A percentile compares a stretch with the other conserved stretches of the same genome.
These are phyloP conservation scores for Proterorhinus semilunaris DNA, from an alignment of 2,113 vertebrate genomes.

Conservation along the genomic window DNA sequence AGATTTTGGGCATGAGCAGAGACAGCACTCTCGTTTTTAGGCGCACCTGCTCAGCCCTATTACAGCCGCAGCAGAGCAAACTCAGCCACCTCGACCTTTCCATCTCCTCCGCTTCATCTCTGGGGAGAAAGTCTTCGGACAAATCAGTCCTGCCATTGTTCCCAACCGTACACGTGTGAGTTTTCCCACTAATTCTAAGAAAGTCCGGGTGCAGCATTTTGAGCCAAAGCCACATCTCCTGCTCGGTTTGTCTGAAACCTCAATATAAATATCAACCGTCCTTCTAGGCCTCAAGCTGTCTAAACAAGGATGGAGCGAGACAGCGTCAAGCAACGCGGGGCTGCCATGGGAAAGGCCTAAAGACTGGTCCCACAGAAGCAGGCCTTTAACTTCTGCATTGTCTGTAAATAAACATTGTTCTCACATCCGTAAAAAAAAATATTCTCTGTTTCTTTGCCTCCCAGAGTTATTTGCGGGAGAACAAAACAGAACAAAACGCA, in stretches of 20 bases:
- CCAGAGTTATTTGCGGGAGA: too few relatives aligned
- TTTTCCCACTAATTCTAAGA: not conserved
- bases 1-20: too few relatives aligned
- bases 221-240: slow-evolving; percentile 29
- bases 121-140: too few relatives aligned
- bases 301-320: slow-evolving; percentile 80
- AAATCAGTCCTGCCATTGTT: too few relatives aligned
- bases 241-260: slow-evolving; percentile 57
- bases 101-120: too few relatives aligned
- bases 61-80: too few relatives aligned
- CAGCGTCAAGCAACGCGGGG: slow-evolving; percentile 79
- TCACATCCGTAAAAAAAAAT: not conserved
- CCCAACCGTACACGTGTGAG: too few relatives aligned
- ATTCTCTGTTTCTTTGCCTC: not conserved
- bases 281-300: slow-evolving; percentile 86
- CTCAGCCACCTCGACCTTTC: too few relatives aligned
- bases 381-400: slow-evolving; percentile 80
- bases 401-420: slow-evolving; percentile 70
- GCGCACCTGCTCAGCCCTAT: too few relatives aligned
- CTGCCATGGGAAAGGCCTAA: slow-evolving; percentile 85
- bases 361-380: slow-evolving; percentile 68
- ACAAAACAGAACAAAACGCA: too few relatives aligned
- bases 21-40: too few relatives aligned
- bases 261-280: slow-evolving; percentile 77
- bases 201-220: slow-evolving; percentile 15